Conservation (phyloP, 2,888 invertebrate genomes). For the Coelogynopora nodosa region DNA sequence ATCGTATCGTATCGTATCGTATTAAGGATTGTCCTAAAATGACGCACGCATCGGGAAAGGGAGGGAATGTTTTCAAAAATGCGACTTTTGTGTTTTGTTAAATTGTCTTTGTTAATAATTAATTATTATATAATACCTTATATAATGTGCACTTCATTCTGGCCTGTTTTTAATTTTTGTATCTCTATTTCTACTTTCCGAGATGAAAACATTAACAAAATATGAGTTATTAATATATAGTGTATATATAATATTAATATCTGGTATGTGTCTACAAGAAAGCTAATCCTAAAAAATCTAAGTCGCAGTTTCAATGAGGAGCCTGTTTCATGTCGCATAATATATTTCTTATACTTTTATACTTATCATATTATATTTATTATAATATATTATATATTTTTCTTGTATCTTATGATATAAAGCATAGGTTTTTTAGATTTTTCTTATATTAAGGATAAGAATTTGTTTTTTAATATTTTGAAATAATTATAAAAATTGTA, state of each 20-base stretch:
- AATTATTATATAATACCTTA: no score
- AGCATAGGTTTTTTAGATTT: not conserved
- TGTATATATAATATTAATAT: no score
- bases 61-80: not conserved
- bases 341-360: not conserved
- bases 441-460: not conserved
- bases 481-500: not conserved
- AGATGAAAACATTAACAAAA: not conserved
- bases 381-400: not conserved
- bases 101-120: no score
- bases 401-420: not conserved
- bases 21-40: not conserved
- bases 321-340: not conserved
- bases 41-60: not conserved
- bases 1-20: no score
- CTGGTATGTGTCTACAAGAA: no score
- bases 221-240: not conserved
- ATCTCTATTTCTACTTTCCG: not conserved
- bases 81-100: not conserved
- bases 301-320: no score
- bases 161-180: not conserved
- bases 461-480: not conserved
- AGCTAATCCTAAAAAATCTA: no score
- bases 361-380: not conserved
- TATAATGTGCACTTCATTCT: not conserved